A percentile compares a stretch with the other conserved stretches of the same genome.
These are phyloP conservation scores for Lepidochrysops patricia DNA, from an alignment of 2,888 invertebrate genomes.

Conservation along the genomic window DNA sequence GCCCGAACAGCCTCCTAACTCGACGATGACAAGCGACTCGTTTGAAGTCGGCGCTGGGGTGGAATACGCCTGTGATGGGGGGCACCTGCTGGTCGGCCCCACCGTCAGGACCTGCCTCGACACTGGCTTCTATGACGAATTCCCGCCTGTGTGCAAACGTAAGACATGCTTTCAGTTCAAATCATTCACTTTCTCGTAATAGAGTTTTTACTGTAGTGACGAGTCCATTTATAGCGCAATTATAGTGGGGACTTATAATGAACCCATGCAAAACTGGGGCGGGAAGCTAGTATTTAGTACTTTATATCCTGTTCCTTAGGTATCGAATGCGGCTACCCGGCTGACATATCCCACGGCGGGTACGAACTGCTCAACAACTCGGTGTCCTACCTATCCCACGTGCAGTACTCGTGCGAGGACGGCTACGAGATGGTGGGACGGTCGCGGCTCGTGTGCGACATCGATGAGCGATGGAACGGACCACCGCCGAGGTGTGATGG, in stretches of 20 bases:
- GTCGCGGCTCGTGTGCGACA: constrained; percentile 89
- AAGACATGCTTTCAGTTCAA: constrained; percentile 45
- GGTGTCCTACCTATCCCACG: constrained; percentile 89
- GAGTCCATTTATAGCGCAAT: too few species aligned
- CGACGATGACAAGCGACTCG: constrained; percentile 85
- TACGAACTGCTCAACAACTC: constrained; percentile 89
- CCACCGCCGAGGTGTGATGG: constrained; percentile 92
- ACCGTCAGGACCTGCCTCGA: constrained; percentile 87
- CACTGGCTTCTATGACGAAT: constrained; percentile 94
- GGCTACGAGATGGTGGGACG: constrained; percentile 91
- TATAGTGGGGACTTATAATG: too few species aligned
- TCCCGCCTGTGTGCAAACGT: constrained; percentile 95
- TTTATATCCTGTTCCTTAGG: constrained; percentile 60
- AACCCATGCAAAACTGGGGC: too few species aligned
- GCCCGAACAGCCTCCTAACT: constrained; percentile 94
- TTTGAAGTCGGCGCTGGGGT: constrained; percentile 88
- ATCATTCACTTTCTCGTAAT: too few species aligned
- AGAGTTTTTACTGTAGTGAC: too few species aligned
- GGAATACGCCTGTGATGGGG: constrained; percentile 89
- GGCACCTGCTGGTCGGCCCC: constrained; percentile 91
- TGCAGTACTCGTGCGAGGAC: constrained; percentile 86
- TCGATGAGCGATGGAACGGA: constrained; percentile 94
- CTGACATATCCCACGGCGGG: constrained; percentile 86
- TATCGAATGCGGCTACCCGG: constrained; percentile 92
- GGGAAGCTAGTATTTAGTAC: too few species aligned